Base-by-base conservation (phyloP, 2,888 invertebrate genomes). In the Stramonita haemastoma region DNA sequence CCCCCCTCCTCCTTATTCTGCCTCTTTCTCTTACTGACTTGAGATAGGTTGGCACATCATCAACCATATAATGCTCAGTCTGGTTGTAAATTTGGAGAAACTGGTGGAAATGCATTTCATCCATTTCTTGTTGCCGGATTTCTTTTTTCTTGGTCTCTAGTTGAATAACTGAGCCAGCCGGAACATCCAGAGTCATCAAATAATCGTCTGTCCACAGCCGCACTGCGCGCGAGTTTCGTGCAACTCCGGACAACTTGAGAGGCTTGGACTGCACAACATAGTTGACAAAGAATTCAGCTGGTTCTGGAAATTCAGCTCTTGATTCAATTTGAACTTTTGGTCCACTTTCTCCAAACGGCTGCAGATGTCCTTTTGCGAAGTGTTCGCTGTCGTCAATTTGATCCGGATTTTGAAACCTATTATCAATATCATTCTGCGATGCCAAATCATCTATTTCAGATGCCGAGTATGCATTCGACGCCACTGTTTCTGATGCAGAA, bases 141-240 rank as follows among this genome's bases (percentile, higher is more conserved):
- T 96, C 96, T 88, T 96, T 95, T 91, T 96, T 96, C 87, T 84
- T 90, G 0, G 94, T 95, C 92, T 96, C 96, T 29, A 95, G 93
- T 2, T 92, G 87, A 29, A 95, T 93, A 11, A 29, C 56, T 60
- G 92, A 88, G 73, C 93, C 93, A 13, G 87, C 89, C n/a, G 94
- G 91, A 56, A 94, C 91, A n/a, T 92, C 91, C 0, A 93, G 85
- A 8, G 91, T 81, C 87, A 94, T 83, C 86, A 95, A 95, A 91
- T 95, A 95, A 32, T 95, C 94, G 89, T 95, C 95, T 13, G 93
- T 93, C 96, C 96, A 96, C 86, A 92, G 90, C 4, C 83, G 79
- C 90, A 94, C 94, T 13, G 95, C 95, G 13, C 92, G 92, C 2
- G 95, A 95, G 32, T 92, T 57, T 77, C 91, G 93, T 8, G 94